Evolutionary conservation across 1,140 invertebrate species (phyloP).

Genomic region (Brachionus asplanchnoidis): DNA sequence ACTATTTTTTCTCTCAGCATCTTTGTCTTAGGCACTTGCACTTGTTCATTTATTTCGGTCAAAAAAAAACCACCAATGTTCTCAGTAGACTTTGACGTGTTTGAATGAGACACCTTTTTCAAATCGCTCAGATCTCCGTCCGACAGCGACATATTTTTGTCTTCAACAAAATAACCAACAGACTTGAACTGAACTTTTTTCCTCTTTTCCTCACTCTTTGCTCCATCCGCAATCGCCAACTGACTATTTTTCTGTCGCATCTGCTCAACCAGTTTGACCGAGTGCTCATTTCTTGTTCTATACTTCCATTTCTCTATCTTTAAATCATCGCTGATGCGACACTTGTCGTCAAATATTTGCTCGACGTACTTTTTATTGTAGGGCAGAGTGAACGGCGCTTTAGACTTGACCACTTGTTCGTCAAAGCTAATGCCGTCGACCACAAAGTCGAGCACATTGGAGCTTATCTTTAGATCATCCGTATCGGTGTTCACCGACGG

Average conservation of each 20-base stretch:
- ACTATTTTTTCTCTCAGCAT: background rate
- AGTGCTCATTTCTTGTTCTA: background rate
- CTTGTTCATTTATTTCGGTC: background rate
- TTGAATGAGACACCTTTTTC: background rate
- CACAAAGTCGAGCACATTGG: background rate
- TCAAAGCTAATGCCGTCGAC: conserved; percentile 11
- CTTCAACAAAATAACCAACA: background rate
- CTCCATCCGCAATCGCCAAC: background rate
- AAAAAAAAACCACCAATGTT: background rate
- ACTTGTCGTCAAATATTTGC: conserved; percentile 34
- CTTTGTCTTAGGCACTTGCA: background rate
- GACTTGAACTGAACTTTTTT: background rate
- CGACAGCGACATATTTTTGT: background rate
- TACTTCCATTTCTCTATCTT: conserved; percentile 11
- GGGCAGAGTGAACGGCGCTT: conserved; percentile 17
- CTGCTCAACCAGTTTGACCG: background rate
- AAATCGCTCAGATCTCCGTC: background rate
- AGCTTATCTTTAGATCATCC: background rate
- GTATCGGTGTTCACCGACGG: background rate
- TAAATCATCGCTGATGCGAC: background rate
- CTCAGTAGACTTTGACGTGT: background rate
- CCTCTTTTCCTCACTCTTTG: background rate
- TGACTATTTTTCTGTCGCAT: background rate
- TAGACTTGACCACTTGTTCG: background rate
- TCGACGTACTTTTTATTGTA: background rate